These are phyloP conservation scores for Tethea ocularis DNA, from an alignment of 2,888 invertebrate species.

Conservation along the genomic window DNA sequence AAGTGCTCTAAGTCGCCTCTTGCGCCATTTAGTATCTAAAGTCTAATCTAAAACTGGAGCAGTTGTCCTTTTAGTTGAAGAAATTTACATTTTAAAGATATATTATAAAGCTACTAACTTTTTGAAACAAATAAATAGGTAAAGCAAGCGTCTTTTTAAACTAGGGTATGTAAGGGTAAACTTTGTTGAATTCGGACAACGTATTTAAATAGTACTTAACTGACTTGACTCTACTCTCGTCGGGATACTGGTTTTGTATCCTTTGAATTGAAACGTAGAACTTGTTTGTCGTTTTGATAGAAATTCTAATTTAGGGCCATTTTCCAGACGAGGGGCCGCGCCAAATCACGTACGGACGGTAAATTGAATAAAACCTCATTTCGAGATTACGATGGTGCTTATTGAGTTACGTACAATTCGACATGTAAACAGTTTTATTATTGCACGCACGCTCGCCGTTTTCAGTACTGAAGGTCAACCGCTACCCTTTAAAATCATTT, in stretches of 20 bases:
- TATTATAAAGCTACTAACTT: too few species aligned
- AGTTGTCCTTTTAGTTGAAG: too few species aligned
- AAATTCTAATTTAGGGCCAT: constrained; percentile 52
- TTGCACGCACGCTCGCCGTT: constrained; percentile 35
- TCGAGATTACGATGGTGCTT: constrained; percentile 58
- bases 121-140: background rate
- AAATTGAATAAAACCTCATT: constrained; percentile 72
- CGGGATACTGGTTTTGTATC: background rate
- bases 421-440: constrained; percentile 64
- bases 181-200: background rate
- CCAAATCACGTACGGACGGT: constrained; percentile 69
- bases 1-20: too few species aligned
- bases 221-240: background rate
- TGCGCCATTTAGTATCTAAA: too few species aligned
- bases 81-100: too few species aligned
- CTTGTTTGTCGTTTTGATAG: constrained; percentile 24
- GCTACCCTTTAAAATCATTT: constrained; percentile 25
- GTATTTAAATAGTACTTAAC: background rate
- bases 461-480: constrained; percentile 34
- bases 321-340: constrained; percentile 44
- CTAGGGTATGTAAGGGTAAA: background rate
- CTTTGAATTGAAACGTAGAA: background rate
- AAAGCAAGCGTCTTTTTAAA: background rate
- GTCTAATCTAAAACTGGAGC: too few species aligned
- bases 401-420: constrained; percentile 57